Percentiles rank a stretch among this genome's conserved stretches.
These are phyloP conservation scores for Lycorma delicatula DNA, from an alignment of 1,140 invertebrate species.

Conservation along the genomic window DNA sequence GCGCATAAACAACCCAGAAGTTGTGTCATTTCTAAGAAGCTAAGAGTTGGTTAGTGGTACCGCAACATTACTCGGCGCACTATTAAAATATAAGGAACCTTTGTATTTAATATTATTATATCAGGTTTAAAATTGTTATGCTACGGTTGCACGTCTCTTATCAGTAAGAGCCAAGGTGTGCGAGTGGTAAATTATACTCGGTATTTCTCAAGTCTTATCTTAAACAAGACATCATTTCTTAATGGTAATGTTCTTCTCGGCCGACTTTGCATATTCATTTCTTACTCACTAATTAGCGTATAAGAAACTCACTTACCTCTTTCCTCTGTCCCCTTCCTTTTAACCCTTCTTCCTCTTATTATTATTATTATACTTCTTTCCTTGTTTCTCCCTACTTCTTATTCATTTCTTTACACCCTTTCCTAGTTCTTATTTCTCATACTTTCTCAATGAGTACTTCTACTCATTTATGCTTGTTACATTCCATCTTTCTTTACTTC, in stretches of 20 bases:
- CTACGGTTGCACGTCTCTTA: too few relatives aligned
- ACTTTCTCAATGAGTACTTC: neutral
- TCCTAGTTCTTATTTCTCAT: neutral
- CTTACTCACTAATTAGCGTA: neutral
- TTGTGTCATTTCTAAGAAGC: too few relatives aligned
- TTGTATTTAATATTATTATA: too few relatives aligned
- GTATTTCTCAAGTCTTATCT: constrained; percentile 1
- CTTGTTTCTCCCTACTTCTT: neutral
- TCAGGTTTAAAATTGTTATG: too few relatives aligned
- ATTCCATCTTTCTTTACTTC: neutral
- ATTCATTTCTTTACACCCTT: neutral
- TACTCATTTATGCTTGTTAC: neutral
- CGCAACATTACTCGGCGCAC: too few relatives aligned
- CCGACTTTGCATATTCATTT: neutral
- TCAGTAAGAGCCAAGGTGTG: neutral
- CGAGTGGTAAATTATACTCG: neutral
- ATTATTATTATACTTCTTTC: neutral
- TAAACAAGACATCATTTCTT: neutral
- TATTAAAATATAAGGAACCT: too few relatives aligned
- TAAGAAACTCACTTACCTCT: neutral
- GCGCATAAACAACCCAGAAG: too few relatives aligned
- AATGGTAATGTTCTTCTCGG: neutral
- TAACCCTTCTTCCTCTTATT: neutral
- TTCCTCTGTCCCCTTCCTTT: neutral
- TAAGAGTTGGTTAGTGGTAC: too few relatives aligned